These are phyloP conservation scores for Formica aserva DNA, from an alignment of 2,888 invertebrate genomes.

Conservation along the genomic window DNA sequence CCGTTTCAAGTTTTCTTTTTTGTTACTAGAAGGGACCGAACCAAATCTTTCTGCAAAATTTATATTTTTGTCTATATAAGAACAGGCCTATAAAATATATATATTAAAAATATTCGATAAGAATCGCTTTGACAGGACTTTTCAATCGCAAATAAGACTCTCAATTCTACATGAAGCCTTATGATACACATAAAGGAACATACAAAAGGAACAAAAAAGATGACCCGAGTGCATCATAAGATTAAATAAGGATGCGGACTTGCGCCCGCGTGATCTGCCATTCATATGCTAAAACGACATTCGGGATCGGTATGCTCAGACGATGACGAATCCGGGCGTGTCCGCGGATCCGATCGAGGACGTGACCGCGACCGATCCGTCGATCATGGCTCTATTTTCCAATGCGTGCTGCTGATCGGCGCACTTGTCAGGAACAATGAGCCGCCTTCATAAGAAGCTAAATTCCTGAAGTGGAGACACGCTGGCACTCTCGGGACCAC, in stretches of 20 bases:
- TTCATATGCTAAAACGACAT: slow-evolving; percentile 58
- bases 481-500: slow-evolving; percentile 43
- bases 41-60: background rate
- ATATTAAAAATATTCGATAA: slow-evolving; percentile 4
- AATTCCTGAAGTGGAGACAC: slow-evolving; percentile 67
- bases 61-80: background rate
- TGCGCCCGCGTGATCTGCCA: slow-evolving; percentile 38
- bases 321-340: slow-evolving; percentile 80
- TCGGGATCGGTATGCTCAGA: slow-evolving; percentile 67
- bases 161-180: slow-evolving; percentile 23
- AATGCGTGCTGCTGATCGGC: slow-evolving; percentile 56
- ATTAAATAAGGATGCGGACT: slow-evolving; percentile 39
- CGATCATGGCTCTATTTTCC: slow-evolving; percentile 61
- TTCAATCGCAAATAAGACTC: slow-evolving; percentile 18
- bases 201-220: slow-evolving; percentile 4
- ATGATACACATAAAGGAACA: slow-evolving; percentile 15
- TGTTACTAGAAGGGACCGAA: background rate
- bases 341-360: slow-evolving; percentile 73
- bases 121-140: background rate
- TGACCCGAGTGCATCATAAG: slow-evolving; percentile 18
- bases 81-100: background rate
- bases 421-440: slow-evolving; percentile 72
- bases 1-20: background rate
- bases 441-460: slow-evolving; percentile 77
- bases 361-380: slow-evolving; percentile 65